A percentile compares a stretch with the other conserved stretches of the same genome.
phyloP scores from a whole-genome alignment of 2,888 invertebrate genomes.

The Pomacea canaliculata region DNA sequence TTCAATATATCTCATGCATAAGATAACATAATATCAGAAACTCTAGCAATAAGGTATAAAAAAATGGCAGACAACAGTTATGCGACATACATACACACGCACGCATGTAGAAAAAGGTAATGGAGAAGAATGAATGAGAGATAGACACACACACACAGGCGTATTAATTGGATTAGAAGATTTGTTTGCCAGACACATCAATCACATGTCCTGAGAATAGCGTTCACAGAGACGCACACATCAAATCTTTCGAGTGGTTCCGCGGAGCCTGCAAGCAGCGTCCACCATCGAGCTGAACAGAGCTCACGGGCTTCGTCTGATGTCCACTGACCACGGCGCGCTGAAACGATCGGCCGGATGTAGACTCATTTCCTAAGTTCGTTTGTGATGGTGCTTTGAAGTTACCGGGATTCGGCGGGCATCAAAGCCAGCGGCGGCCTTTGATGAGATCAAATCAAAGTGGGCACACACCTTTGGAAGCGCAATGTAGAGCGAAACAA shows the following conservation, averaged over 20 bases:
- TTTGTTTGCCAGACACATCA: not conserved
- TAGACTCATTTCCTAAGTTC: slow-evolving; percentile 28
- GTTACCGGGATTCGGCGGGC: not conserved
- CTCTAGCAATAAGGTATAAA: too few relatives aligned
- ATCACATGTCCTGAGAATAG: not conserved
- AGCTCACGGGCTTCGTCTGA: not conserved
- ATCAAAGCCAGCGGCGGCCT: slow-evolving; percentile 18
- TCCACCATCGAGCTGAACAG: too few relatives aligned
- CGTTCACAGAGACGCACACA: not conserved
- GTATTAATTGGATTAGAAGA: not conserved
- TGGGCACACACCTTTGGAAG: slow-evolving; percentile 20
- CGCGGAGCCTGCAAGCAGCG: too few relatives aligned
- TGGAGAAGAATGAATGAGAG: too few relatives aligned
- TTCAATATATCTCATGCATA: too few relatives aligned
- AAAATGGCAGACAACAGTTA: too few relatives aligned
- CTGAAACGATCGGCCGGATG: slow-evolving; percentile 21
- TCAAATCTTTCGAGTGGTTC: not conserved
- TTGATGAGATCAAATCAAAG: slow-evolving; percentile 25
- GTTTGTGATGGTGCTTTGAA: slow-evolving; percentile 21
- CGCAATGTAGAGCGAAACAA: slow-evolving; percentile 20
- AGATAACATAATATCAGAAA: too few relatives aligned
- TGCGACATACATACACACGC: not conserved
- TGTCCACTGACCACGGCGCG: not conserved
- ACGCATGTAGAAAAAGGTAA: too few relatives aligned
- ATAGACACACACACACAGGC: not conserved